Conservation (phyloP, 2,797 vertebrate genomes). For the Malacoraja senta region DNA sequence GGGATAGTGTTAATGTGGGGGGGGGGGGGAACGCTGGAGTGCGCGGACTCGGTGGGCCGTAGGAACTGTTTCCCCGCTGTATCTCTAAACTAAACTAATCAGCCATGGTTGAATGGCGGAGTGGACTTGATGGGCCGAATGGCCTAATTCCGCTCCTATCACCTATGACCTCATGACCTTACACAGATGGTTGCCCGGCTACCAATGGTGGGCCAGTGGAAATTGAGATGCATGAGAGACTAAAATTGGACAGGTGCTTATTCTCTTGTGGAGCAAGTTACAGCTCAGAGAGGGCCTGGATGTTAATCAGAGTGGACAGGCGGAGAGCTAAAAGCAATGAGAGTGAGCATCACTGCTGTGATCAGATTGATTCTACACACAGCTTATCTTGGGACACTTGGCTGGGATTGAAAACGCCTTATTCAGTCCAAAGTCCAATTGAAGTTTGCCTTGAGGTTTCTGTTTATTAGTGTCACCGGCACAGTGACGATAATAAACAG, state of each 20-base stretch:
- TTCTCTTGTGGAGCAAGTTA: not conserved
- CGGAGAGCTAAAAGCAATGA: not conserved
- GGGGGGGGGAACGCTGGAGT: too few relatives aligned
- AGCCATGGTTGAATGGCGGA: too few relatives aligned
- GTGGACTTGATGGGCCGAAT: too few relatives aligned
- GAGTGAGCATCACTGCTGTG: not conserved
- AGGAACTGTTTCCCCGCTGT: too few relatives aligned
- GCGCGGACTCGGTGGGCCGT: too few relatives aligned
- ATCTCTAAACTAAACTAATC: too few relatives aligned
- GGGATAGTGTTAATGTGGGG: too few relatives aligned
- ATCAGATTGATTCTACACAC: not conserved
- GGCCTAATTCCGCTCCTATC: too few relatives aligned
- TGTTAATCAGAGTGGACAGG: not conserved
- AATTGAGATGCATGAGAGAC: not conserved
- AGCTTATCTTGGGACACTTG: not conserved
- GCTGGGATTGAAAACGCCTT: not conserved
- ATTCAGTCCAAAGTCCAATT: not conserved
- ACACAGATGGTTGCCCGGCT: not conserved
- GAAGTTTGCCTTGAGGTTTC: not conserved
- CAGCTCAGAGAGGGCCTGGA: not conserved
- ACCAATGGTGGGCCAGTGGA: too few relatives aligned
- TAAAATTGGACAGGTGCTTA: not conserved
- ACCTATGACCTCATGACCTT: too few relatives aligned
- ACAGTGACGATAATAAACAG: too few relatives aligned
- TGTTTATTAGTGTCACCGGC: too few relatives aligned